Evolutionary conservation across 1,140 invertebrate genomes (phyloP), one percentile per base, ranked within the genome.

Genomic region (Centruroides vittatus): DNA sequence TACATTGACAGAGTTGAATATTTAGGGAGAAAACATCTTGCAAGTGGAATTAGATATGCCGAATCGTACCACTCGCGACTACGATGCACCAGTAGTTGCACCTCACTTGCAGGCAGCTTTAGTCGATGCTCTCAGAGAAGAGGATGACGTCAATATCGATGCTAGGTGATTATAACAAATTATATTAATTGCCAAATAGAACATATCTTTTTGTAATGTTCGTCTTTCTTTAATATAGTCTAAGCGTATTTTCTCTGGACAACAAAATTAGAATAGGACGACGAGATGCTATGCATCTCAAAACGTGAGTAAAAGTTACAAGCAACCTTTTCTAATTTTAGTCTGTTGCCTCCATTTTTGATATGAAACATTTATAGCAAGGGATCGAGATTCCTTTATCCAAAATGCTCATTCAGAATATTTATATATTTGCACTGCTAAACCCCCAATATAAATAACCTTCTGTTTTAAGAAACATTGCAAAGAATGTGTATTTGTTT

Each of bases 1-100:
- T 5, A 9, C 56, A 11, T 60, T 34, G 55, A 12, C 50, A 13
- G 56, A 60, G 55, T 34, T 60, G 51, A 60, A 41, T 41, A 8
- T 80, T 59, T 78, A 86, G 73, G 82, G 83, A 57, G 89, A 93
- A 72, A 91, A 93, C 73, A 85, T 93, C 59, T 74, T 93, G 56
- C 81, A 84, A 68, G 77, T 93, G 52, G 85, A 89, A 67, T 74
- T 93, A 60, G 86, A 90, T 66, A 82, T 86, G 79, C 86, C 86
- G 4, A 79, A 81, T 52, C 75, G 86, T 62, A 89, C 86, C 0
- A 90, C 87, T 0, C 75, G 85, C 66, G 86, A 91, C 69, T 91
- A 90, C 71, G 80, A 84, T 57, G 80, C 81, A 23, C 85, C 85
- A 11, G 75, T 77, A 5, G 81, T 88, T 10, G 84, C 84, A 0